A percentile compares a stretch with the other conserved stretches of the same genome.
phyloP scores from a whole-genome alignment of 2,113 vertebrate species.

The Mugil cephalus region DNA sequence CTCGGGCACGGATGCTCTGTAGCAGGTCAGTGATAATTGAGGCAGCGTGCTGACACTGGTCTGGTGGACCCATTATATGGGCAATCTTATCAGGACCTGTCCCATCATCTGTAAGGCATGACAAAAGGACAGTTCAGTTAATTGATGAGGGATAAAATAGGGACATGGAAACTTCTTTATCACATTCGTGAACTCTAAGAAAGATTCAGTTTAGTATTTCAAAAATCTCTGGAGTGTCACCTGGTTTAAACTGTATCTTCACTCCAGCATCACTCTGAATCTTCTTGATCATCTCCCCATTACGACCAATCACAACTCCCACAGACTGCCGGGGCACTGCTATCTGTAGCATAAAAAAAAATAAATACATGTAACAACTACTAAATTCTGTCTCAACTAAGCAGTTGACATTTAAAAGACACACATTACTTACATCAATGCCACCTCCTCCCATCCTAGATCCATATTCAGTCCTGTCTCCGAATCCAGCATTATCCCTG shows the following conservation, averaged over 20 bases:
- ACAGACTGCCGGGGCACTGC: slow-evolving; percentile 93
- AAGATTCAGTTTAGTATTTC: too few species aligned
- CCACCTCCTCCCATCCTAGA: slow-evolving; percentile 86
- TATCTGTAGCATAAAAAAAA: slow-evolving; percentile 77
- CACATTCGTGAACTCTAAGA: too few species aligned
- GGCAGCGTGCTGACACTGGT: slow-evolving; percentile 92
- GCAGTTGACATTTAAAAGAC: background rate
- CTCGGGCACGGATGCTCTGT: slow-evolving; percentile 89
- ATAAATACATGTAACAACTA: too few species aligned
- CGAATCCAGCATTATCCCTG: slow-evolving; percentile 89
- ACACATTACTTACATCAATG: slow-evolving; percentile 76
- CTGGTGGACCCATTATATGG: slow-evolving; percentile 93
- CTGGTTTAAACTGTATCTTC: slow-evolving; percentile 95
- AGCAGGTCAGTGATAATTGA: slow-evolving; percentile 93
- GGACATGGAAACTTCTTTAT: background rate
- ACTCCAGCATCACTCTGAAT: slow-evolving; percentile 94
- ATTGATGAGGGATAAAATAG: background rate
- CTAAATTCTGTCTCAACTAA: background rate
- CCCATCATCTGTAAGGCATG: slow-evolving; percentile 86
- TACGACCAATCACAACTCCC: slow-evolving; percentile 92
- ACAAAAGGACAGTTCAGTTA: slow-evolving; percentile 12
- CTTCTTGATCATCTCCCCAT: slow-evolving; percentile 96
- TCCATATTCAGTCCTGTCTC: slow-evolving; percentile 89
- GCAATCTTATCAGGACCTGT: slow-evolving; percentile 93
- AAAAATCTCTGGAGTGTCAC: too few species aligned